Evolutionary conservation across 2,797 vertebrate species (phyloP).

Genomic region (Pseudochaenichthys georgianus): DNA sequence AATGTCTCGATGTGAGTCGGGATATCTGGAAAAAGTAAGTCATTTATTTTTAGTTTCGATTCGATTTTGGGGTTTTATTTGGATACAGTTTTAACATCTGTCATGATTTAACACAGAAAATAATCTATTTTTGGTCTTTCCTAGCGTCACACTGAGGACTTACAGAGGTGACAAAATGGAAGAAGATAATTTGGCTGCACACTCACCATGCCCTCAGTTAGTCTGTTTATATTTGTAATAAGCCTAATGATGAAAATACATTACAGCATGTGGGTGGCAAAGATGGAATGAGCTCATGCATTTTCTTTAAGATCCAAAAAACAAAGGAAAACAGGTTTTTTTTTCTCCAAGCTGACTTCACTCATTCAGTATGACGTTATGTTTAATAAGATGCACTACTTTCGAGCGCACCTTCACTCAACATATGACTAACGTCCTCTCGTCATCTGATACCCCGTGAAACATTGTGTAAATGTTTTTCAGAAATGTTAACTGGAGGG

Average conservation of each 20-base stretch:
- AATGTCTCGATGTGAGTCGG: not conserved
- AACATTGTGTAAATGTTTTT: slow-evolving; percentile 64
- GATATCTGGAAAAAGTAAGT: not conserved
- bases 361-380: slow-evolving; percentile 51
- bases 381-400: slow-evolving; percentile 49
- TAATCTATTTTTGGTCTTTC: slow-evolving; percentile 8
- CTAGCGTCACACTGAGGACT: slow-evolving; percentile 1
- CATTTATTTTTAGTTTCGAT: not conserved
- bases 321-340: slow-evolving; percentile 24
- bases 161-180: slow-evolving; percentile 37
- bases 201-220: slow-evolving; percentile 20
- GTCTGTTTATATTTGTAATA: slow-evolving; percentile 32
- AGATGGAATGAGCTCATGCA: slow-evolving; percentile 45
- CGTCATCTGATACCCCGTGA: slow-evolving; percentile 58
- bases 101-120: not conserved
- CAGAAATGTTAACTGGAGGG: slow-evolving; percentile 53
- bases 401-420: slow-evolving; percentile 46
- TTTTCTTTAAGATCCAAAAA: slow-evolving; percentile 41
- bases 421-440: slow-evolving; percentile 41
- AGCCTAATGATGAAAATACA: slow-evolving; percentile 42
- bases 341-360: slow-evolving; percentile 33
- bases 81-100: slow-evolving; percentile 20
- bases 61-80: not conserved
- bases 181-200: slow-evolving; percentile 23
- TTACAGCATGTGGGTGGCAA: slow-evolving; percentile 22